Evolutionary conservation across 2,888 invertebrate species (phyloP).

Genomic region (Rhaphigaster nebulosa): DNA sequence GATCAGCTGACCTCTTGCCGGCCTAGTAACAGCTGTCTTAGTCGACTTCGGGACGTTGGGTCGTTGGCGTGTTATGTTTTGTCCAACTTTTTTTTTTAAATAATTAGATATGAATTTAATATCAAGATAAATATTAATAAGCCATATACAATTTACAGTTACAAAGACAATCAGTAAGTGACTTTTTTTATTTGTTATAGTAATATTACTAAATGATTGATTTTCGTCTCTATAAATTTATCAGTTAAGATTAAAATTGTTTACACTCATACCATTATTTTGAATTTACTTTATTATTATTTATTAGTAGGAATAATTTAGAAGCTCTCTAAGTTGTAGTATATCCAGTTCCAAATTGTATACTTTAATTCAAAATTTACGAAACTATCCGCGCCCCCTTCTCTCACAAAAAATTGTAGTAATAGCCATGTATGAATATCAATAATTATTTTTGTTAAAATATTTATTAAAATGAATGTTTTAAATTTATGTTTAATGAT

Average conservation of each 20-base stretch:
- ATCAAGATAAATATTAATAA: background rate
- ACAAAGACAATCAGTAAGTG: conserved; percentile 38
- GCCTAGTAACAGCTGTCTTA: conserved; percentile 58
- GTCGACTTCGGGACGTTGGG: conserved; percentile 45
- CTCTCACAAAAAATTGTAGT: background rate
- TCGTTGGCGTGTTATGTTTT: background rate
- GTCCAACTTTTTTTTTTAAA: conserved; percentile 8
- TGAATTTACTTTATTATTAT: background rate
- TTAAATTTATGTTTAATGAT: background rate
- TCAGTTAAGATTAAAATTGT: background rate
- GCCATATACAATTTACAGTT: background rate
- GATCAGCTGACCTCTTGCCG: conserved; percentile 55
- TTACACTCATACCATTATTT: background rate
- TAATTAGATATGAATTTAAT: conserved; percentile 14
- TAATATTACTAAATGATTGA: background rate
- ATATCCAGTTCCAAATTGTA: background rate
- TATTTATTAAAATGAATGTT: background rate
- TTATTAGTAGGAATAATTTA: background rate
- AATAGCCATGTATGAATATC: background rate
- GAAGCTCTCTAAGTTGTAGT: background rate
- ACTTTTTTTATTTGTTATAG: background rate
- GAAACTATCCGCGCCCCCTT: background rate
- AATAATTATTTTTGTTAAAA: background rate
- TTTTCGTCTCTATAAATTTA: background rate
- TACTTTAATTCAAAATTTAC: background rate